Evolutionary conservation across 2,113 vertebrate genomes (phyloP).

Genomic region (Spermophilus dauricus): DNA sequence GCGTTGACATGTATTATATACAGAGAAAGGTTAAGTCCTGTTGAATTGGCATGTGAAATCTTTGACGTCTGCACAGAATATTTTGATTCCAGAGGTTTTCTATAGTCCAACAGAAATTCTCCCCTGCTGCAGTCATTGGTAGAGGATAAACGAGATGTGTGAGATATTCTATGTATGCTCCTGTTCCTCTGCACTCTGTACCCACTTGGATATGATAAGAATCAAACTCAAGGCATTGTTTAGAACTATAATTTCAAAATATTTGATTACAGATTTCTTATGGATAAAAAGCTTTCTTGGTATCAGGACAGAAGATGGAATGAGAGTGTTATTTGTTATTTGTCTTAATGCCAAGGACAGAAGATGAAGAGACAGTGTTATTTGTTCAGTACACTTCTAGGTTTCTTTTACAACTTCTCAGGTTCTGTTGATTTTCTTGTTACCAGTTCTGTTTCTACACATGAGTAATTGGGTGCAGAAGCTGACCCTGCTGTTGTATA

Average conservation of each 20-base stretch:
- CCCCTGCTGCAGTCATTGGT: background rate
- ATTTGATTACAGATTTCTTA: background rate
- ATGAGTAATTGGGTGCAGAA: slow-evolving; percentile 73
- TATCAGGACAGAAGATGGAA: background rate
- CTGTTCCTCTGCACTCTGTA: background rate
- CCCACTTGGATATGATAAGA: background rate
- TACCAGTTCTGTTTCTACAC: slow-evolving; percentile 53
- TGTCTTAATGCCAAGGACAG: background rate
- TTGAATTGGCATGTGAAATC: background rate
- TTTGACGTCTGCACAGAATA: background rate
- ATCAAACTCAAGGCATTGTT: background rate
- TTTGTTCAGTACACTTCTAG: background rate
- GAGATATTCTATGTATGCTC: background rate
- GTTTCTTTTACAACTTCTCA: slow-evolving; percentile 32
- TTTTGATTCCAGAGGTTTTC: background rate
- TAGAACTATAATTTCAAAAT: slow-evolving; percentile 13
- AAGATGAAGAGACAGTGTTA: background rate
- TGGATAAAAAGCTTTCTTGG: background rate
- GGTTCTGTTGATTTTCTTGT: slow-evolving; percentile 65
- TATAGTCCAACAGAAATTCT: background rate
- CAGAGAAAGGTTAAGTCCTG: background rate
- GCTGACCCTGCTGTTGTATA: slow-evolving; percentile 65
- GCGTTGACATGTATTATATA: background rate
- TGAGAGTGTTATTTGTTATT: background rate
- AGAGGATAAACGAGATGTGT: background rate